Evolutionary conservation across 2,113 vertebrate species (phyloP).

Genomic region (Erinaceus europaeus): DNA sequence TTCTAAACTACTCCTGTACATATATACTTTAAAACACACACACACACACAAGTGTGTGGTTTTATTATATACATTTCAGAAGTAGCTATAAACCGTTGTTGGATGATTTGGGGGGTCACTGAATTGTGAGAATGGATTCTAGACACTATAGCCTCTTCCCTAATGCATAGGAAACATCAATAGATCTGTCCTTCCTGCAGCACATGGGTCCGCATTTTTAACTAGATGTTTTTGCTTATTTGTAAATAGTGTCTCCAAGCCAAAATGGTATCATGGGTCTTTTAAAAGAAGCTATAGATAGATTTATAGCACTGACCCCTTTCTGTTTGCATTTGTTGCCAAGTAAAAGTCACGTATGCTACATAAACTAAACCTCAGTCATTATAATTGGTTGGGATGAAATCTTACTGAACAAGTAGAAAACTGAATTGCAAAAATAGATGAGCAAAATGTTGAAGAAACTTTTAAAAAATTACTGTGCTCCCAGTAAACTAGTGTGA

Average conservation of each 20-base stretch:
- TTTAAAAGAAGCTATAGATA: conserved; percentile 22
- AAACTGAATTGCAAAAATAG: not conserved
- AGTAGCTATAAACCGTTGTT: conserved; percentile 20
- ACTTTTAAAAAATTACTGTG: conserved; percentile 27
- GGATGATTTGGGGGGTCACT: not conserved
- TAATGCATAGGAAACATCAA: not conserved
- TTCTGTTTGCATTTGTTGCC: conserved; percentile 13
- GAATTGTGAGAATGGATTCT: not conserved
- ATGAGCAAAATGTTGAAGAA: not conserved
- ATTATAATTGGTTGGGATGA: not conserved
- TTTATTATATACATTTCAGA: conserved; percentile 9
- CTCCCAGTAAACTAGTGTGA: not conserved
- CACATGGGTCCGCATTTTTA: not conserved
- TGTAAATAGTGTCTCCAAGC: conserved; percentile 19
- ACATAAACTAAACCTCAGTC: conserved; percentile 16
- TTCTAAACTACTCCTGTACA: conserved; percentile 28
- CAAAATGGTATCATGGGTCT: conserved; percentile 9
- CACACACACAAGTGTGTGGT: not conserved
- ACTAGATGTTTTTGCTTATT: conserved; percentile 12
- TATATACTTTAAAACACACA: not conserved
- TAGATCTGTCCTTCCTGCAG: not conserved
- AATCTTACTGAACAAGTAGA: conserved; percentile 11
- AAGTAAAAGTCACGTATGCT: not conserved
- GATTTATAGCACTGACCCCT: not conserved
- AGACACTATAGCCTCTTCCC: not conserved